Evolutionary conservation across 2,113 vertebrate species (phyloP).

Genomic region (Psophia crepitans): DNA sequence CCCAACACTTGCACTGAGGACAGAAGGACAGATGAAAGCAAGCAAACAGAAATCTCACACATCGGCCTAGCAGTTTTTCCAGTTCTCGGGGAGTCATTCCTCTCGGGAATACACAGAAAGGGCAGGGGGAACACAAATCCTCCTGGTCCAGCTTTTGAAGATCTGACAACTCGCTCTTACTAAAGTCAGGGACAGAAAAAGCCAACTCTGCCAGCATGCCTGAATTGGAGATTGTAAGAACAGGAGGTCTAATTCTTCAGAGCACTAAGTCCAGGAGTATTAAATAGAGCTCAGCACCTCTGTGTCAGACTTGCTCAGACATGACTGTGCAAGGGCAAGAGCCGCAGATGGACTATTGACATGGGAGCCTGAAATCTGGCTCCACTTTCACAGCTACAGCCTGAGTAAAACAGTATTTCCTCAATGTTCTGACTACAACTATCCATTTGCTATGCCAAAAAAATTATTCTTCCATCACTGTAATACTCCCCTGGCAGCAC

Average conservation of each 20-base stretch:
- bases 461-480: background rate
- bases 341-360: background rate
- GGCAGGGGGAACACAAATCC: background rate
- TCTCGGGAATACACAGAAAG: background rate
- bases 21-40: background rate
- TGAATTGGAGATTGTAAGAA: background rate
- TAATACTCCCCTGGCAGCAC: background rate
- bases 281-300: constrained; percentile 12
- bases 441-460: background rate
- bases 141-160: background rate
- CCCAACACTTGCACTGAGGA: background rate
- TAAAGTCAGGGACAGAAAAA: background rate
- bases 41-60: background rate
- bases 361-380: background rate
- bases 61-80: background rate
- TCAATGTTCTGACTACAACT: background rate
- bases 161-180: background rate
- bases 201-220: background rate
- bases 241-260: background rate
- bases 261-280: background rate
- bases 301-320: background rate
- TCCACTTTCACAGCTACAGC: background rate
- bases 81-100: background rate
- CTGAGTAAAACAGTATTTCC: background rate
- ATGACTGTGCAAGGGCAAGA: background rate